Percentiles rank a stretch among this genome's conserved stretches.
Evolutionary conservation across 2,113 vertebrate genomes (phyloP).

Genomic region (Tautogolabrus adspersus): DNA sequence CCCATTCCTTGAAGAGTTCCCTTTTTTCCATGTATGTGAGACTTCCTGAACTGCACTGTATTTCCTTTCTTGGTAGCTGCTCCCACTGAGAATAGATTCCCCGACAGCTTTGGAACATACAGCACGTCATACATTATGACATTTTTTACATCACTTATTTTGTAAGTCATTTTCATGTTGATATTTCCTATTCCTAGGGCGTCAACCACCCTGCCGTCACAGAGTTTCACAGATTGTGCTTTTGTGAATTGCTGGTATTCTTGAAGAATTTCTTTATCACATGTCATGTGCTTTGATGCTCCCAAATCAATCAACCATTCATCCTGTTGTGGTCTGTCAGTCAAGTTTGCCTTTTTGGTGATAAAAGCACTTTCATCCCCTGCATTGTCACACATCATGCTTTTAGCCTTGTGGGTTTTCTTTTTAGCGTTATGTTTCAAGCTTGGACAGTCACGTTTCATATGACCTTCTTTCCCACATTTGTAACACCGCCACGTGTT

Average conservation of each 20-base stretch:
- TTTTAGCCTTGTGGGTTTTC: constrained; percentile 22
- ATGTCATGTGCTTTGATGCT: constrained; percentile 24
- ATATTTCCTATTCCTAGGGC: constrained; percentile 39
- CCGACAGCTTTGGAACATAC: constrained; percentile 43
- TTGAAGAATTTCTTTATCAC: constrained; percentile 14
- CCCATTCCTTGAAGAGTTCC: constrained; percentile 31
- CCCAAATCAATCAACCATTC: constrained; percentile 17
- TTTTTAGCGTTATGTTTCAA: not conserved
- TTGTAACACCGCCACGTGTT: constrained; percentile 3
- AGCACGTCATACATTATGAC: constrained; percentile 46
- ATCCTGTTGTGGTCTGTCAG: not conserved
- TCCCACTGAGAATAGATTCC: constrained; percentile 61
- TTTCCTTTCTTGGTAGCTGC: constrained; percentile 46
- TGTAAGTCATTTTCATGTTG: constrained; percentile 45
- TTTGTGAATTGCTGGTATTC: constrained; percentile 19
- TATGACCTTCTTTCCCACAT: constrained; percentile 34
- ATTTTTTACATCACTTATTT: constrained; percentile 15
- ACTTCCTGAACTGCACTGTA: constrained; percentile 46
- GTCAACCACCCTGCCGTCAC: constrained; percentile 21
- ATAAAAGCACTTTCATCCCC: not conserved
- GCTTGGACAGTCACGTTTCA: constrained; percentile 9
- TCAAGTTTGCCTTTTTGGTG: not conserved
- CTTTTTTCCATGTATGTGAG: constrained; percentile 43
- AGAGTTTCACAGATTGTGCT: not conserved
- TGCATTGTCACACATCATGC: not conserved